A percentile compares a stretch with the other conserved stretches of the same genome.
Evolutionary conservation across 2,888 invertebrate genomes (phyloP).

Genomic region (Drosophila buzzatii): DNA sequence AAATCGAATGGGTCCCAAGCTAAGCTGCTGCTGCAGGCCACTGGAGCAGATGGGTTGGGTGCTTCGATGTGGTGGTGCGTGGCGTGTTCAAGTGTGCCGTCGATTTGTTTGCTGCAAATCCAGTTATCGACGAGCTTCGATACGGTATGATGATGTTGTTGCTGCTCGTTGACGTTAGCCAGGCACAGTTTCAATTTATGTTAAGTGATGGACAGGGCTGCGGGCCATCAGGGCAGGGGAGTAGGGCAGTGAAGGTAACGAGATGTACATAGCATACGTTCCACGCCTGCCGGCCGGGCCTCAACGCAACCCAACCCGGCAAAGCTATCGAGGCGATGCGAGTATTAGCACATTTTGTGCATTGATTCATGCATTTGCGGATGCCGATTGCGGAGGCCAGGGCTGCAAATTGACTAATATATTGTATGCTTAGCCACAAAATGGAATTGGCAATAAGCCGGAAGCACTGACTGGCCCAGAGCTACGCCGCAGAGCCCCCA

Average conservation of each 20-base stretch:
- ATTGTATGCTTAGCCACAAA: slow-evolving; percentile 59
- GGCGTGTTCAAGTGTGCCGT: slow-evolving; percentile 57
- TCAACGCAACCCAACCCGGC: not conserved
- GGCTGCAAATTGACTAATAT: slow-evolving; percentile 64
- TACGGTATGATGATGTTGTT: slow-evolving; percentile 22
- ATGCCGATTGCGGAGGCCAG: slow-evolving; percentile 24
- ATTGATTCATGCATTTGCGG: slow-evolving; percentile 57
- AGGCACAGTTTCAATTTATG: slow-evolving; percentile 63
- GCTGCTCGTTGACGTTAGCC: slow-evolving; percentile 30
- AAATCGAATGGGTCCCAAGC: not conserved
- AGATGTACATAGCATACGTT: slow-evolving; percentile 37
- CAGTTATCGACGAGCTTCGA: slow-evolving; percentile 76
- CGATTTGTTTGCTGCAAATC: slow-evolving; percentile 81
- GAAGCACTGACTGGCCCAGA: slow-evolving; percentile 30
- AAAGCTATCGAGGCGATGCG: slow-evolving; percentile 15
- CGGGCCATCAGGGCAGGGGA: too few species aligned
- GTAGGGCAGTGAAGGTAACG: too few species aligned
- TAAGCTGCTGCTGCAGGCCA: not conserved
- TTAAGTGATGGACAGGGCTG: slow-evolving; percentile 36
- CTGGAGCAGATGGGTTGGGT: not conserved
- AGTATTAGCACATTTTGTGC: slow-evolving; percentile 52
- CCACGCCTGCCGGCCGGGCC: slow-evolving; percentile 16
- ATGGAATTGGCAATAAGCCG: slow-evolving; percentile 41
- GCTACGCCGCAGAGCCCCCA: slow-evolving; percentile 5
- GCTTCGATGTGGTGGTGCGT: slow-evolving; percentile 8